Percentiles rank a stretch among this genome's conserved stretches.
These are phyloP conservation scores for Brachypalpus laphriformis DNA, from an alignment of 2,888 invertebrate species.

Conservation along the genomic window DNA sequence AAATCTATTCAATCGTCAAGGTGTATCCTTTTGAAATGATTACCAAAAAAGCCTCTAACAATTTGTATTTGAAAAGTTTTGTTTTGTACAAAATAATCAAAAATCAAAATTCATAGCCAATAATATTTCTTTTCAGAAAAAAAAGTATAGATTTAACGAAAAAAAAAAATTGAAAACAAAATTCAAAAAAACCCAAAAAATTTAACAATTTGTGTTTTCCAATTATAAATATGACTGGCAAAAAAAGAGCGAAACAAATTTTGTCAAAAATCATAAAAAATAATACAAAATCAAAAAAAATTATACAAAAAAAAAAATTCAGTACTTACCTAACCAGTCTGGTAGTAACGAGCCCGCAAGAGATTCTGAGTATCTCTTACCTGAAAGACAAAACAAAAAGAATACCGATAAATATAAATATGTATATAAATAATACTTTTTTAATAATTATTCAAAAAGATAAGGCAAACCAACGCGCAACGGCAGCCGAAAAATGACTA, in stretches of 20 bases:
- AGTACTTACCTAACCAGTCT: constrained; percentile 83
- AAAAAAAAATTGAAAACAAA: constrained; percentile 33
- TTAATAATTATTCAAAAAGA: constrained; percentile 36
- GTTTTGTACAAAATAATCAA: not conserved
- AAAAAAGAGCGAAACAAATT: constrained; percentile 76
- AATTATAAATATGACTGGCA: constrained; percentile 76
- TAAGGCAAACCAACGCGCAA: constrained; percentile 30
- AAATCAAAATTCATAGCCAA: constrained; percentile 3
- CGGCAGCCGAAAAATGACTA: constrained; percentile 45
- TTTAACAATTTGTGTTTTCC: constrained; percentile 64
- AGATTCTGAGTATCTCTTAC: constrained; percentile 84
- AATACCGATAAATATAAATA: constrained; percentile 14
- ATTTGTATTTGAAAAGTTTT: constrained; percentile 47
- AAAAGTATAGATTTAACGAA: not conserved
- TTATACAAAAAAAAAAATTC: constrained; percentile 75
- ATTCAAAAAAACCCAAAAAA: constrained; percentile 30
- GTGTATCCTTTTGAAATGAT: constrained; percentile 19
- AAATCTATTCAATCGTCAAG: constrained; percentile 61
- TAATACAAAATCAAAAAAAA: constrained; percentile 73
- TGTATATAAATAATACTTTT: not conserved
- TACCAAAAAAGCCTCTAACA: constrained; percentile 59
- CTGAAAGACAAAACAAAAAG: constrained; percentile 78
- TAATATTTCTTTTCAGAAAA: constrained; percentile 22
- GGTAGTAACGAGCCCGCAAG: constrained; percentile 83
- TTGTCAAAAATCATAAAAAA: constrained; percentile 73